phyloP scores from a whole-genome alignment of 2,113 vertebrate species.

The Anser cygnoides region DNA sequence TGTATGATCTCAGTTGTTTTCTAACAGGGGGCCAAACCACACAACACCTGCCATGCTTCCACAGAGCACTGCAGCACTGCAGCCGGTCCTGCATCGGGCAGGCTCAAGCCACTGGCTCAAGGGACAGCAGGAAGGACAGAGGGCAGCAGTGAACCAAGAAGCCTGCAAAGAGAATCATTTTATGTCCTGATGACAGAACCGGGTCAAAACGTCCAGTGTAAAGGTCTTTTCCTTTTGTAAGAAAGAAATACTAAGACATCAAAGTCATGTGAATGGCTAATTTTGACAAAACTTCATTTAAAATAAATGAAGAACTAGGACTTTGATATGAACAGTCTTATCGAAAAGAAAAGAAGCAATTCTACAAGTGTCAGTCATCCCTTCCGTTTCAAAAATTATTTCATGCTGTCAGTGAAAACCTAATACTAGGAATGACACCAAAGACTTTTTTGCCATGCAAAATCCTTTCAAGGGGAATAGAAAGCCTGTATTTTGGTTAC shows the following conservation, averaged over 20 bases:
- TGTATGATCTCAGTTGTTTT: background rate
- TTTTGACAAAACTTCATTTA: background rate
- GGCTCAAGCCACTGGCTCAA: background rate
- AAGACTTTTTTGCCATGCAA: background rate
- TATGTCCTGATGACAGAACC: background rate
- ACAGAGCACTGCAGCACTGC: too few relatives aligned
- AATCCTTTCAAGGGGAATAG: background rate
- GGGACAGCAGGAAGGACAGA: background rate
- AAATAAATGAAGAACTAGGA: background rate
- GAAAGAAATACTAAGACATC: background rate
- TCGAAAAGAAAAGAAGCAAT: background rate
- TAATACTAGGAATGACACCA: background rate
- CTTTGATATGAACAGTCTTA: background rate
- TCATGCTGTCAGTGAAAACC: background rate
- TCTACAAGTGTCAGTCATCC: background rate
- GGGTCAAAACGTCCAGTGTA: background rate
- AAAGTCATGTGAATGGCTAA: background rate
- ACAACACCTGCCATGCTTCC: background rate
- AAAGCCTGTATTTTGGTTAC: background rate
- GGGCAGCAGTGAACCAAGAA: background rate
- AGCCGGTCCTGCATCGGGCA: background rate
- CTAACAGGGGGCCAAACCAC: background rate
- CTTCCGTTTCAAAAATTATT: constrained; percentile 7
- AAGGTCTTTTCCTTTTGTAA: background rate
- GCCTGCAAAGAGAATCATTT: background rate